Evolutionary conservation across 2,113 vertebrate species (phyloP), one percentile per base, ranked within the genome.

Genomic region (Calonectris borealis): DNA sequence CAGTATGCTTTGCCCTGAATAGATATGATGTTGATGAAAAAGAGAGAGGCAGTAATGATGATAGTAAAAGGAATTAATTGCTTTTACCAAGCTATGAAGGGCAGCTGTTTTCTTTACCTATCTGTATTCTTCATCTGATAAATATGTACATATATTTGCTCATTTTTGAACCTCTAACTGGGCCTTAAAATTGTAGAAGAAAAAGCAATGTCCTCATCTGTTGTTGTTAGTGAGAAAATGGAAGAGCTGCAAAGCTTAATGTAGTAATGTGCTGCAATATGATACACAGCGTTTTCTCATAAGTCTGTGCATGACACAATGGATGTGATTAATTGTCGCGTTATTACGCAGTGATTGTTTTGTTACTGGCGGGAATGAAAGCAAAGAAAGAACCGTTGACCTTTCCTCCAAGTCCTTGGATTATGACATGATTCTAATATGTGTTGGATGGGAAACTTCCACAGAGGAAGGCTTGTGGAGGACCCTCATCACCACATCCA

Each of bases 371-470:
- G 40, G n/a, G 34, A 13, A 12, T 69, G 73, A 83, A 72, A 89
- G 40, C 58, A 71, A 32, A 91, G 60, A 34, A 70, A 61, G n/a
- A 58, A 34, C 21, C 5, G 0, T 7, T 48, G 81, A 75, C 32
- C 32, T 86, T 70, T 75, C 40, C 36, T 65, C 36, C 7, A 29
- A 52, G 7, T 14, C 66, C 49, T 86, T 61, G 27, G n/a, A 8
- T 66, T 13, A 5, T 6, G 32, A 17, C 36, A 40, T 0, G 0
- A 64, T 68, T 44, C 40, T 48, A 38, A 78, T 62, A 38, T 3
- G 11, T 8, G 10, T 38, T 38, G 20, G 52, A 9, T 34, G 20
- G 51, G 78, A 51, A 91, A 40, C 12, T 25, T 68, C 29, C 57
- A 3, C 0, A 3, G 52, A 31, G 29, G 42, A 73, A 78, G 10